Evolutionary conservation across 2,113 vertebrate genomes (phyloP), one percentile per base, ranked within the genome.

Genomic region (Leptobrachium leishanense): DNA sequence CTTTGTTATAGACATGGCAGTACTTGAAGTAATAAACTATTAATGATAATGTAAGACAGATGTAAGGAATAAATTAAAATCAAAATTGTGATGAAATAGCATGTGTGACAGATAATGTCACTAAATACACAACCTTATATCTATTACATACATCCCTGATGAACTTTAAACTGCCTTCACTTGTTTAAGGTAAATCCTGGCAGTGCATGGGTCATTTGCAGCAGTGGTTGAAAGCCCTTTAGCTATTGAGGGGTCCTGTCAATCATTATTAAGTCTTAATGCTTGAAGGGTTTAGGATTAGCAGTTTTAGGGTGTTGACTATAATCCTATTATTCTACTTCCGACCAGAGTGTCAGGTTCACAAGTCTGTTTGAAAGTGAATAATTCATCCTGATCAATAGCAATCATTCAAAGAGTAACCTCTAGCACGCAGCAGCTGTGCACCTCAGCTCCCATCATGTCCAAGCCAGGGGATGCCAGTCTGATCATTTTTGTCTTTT

Each of bases 291-390:
- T 46, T 70, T 44, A 31, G 43, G 68, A 43, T 39, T 31, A 72
- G 46, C 55, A 68, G 43, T 59, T 68, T 74, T 41, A 15, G 72
- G 43, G 15, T 62, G 65, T 12, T 12, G 13, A 3, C n/a, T 11
- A 40, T 81, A 81, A 81, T 81, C 78, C 64, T 44, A 67, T 81
- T 74, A 74, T 62, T 39, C 40, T n/a, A 81, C 71, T 81, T 81
- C 78, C 72, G 67, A 74, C 50, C 53, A 44, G 31, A 40, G 78
- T 81, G 71, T 68, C 50, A 80, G 11, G 70, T 74, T 80, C 65
- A 44, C 71, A 80, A 46, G 10, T 57, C 65, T 62, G 31, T 72
- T 70, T 62, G 66, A 12, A 77, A 55, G 55, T 69, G 68, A 46
- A 62, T 63, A 55, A 77, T 55, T 69, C 76, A 77, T 20, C 39